These are phyloP conservation scores for Bellardia pandia DNA, from an alignment of 2,888 invertebrate species.

Conservation along the genomic window DNA sequence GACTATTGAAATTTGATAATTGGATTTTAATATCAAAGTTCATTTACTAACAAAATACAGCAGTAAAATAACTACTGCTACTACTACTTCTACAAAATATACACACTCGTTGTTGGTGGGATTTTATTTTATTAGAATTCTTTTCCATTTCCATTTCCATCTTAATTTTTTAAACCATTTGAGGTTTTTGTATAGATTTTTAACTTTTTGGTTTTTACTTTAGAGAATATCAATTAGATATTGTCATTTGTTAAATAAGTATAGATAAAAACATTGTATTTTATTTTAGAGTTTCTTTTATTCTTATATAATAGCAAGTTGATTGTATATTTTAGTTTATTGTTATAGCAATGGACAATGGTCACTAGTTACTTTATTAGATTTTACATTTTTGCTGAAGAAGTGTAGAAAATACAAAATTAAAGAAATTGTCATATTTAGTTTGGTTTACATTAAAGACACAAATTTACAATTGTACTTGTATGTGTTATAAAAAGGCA, in stretches of 20 bases:
- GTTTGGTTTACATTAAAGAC: background rate
- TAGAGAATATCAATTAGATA: constrained; percentile 55
- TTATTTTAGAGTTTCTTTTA: background rate
- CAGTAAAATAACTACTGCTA: background rate
- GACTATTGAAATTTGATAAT: constrained; percentile 62
- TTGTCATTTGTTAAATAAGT: constrained; percentile 44
- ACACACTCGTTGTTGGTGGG: background rate
- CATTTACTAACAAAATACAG: constrained; percentile 48
- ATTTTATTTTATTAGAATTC: constrained; percentile 13
- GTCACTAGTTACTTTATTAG: constrained; percentile 6
- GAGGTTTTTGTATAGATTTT: constrained; percentile 25
- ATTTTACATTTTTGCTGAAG: background rate
- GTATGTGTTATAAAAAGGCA: background rate
- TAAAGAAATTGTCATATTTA: background rate
- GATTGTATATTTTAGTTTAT: constrained; percentile 14
- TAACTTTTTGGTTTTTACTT: constrained; percentile 29
- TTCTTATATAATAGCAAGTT: constrained; percentile 14
- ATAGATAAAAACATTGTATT: constrained; percentile 2
- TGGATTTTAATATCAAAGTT: constrained; percentile 70
- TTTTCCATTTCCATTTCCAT: background rate
- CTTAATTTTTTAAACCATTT: constrained; percentile 14
- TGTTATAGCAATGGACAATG: constrained; percentile 4
- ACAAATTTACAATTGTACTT: background rate
- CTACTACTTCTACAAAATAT: background rate
- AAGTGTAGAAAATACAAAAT: background rate